A percentile compares a stretch with the other conserved stretches of the same genome.
These are phyloP conservation scores for Margarornis squamiger DNA, from an alignment of 2,797 vertebrate species.

Conservation along the genomic window DNA sequence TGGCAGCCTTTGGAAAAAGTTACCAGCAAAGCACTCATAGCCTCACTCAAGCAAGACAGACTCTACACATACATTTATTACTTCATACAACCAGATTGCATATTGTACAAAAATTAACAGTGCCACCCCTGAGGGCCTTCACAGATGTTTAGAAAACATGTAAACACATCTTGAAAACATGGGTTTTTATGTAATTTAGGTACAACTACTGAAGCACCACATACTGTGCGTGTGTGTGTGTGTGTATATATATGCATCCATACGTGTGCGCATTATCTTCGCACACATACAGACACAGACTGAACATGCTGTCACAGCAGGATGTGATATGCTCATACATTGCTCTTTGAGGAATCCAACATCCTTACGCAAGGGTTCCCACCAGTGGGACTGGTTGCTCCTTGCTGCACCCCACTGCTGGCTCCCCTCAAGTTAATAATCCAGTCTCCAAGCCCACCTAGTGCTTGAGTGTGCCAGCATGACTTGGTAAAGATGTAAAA, in stretches of 20 bases:
- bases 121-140: neutral
- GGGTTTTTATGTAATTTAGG: neutral
- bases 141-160: neutral
- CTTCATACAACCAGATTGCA: neutral
- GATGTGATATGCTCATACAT: accelerated
- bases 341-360: neutral
- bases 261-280: accelerated
- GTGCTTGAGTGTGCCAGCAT: too few species aligned
- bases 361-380: neutral
- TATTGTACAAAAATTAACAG: neutral
- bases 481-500: neutral
- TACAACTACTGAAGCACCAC: constrained; percentile 19
- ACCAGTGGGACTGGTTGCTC: neutral
- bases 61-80: constrained; percentile 28
- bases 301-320: accelerated
- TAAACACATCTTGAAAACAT: constrained; percentile 21
- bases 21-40: neutral
- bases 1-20: neutral
- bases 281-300: neutral
- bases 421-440: neutral
- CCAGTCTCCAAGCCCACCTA: neutral
- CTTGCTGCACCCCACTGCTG: neutral
- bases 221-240: neutral
- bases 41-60: neutral
- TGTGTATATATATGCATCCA: neutral